Conservation (phyloP, 2,888 invertebrate genomes). For the Lasioglossum figueresi region DNA sequence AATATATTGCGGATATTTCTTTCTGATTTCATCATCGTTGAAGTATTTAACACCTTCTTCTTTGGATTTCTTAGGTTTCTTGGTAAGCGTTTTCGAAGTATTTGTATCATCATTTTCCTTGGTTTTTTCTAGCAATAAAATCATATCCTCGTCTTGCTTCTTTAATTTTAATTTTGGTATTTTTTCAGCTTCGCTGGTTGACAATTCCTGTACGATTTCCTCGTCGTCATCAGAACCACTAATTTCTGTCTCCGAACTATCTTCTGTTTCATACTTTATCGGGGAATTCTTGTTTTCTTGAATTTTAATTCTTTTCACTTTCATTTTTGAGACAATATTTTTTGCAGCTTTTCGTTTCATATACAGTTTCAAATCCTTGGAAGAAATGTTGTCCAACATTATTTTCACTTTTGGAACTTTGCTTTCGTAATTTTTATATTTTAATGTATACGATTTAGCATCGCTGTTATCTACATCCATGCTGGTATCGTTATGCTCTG, state of each 20-base stretch:
- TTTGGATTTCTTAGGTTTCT: constrained; percentile 54
- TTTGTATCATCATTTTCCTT: constrained; percentile 21
- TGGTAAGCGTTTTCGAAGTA: constrained; percentile 8
- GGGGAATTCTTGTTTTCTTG: constrained; percentile 10
- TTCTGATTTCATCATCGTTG: constrained; percentile 42
- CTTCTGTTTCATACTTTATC: constrained; percentile 9
- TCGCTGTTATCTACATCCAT: constrained; percentile 55
- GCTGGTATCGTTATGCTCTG: constrained; percentile 24
- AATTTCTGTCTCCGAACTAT: constrained; percentile 33
- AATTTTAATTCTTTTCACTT: constrained; percentile 73
- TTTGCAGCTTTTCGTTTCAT: constrained; percentile 55
- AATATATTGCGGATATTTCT: constrained; percentile 36
- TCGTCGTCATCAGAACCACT: constrained; percentile 14
- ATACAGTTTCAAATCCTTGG: constrained; percentile 46
- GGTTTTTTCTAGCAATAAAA: constrained; percentile 40
- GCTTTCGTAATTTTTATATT: constrained; percentile 39
- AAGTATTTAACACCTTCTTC: constrained; percentile 45
- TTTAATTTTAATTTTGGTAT: constrained; percentile 74
- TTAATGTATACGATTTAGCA: constrained; percentile 44
- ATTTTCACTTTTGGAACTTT: constrained; percentile 74
- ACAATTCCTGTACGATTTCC: not conserved
- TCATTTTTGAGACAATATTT: constrained; percentile 76
- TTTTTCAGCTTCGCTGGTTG: constrained; percentile 26
- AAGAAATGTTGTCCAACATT: constrained; percentile 68
- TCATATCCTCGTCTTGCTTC: constrained; percentile 64